A percentile compares a stretch with the other conserved stretches of the same genome.
Conservation (phyloP, 2,113 vertebrate genomes). For the Callipepla squamata region DNA sequence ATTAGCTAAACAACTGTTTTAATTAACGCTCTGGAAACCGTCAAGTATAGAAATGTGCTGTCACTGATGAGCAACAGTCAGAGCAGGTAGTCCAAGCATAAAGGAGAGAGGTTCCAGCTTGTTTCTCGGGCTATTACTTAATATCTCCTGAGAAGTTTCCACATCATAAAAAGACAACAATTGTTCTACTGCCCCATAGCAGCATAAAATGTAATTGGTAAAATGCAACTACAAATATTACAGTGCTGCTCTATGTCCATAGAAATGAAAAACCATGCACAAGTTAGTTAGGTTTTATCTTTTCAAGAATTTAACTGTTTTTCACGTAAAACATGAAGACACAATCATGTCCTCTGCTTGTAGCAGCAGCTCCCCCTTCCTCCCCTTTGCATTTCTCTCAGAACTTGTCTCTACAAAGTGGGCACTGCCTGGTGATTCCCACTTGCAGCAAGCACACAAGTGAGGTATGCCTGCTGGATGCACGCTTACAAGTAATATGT, state of each 20-base stretch:
- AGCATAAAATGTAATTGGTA: background rate
- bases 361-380: background rate
- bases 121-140: background rate
- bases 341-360: background rate
- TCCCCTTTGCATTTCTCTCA: background rate
- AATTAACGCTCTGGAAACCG: conserved; percentile 53
- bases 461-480: background rate
- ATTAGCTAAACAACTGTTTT: conserved; percentile 68
- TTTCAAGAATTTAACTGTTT: background rate
- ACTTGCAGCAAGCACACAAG: background rate
- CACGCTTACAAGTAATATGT: background rate
- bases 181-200: background rate
- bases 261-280: background rate
- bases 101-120: background rate
- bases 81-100: background rate
- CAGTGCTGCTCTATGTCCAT: background rate
- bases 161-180: background rate
- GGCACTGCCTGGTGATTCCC: background rate
- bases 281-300: background rate
- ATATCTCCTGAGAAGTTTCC: background rate
- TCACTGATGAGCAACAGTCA: conserved; percentile 35
- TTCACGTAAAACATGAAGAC: background rate
- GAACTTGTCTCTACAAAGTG: background rate
- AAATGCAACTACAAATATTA: background rate
- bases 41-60: conserved; percentile 44